Evolutionary conservation across 2,888 invertebrate genomes (phyloP), one percentile per base, ranked within the genome.

Genomic region (Macaria liturata): DNA sequence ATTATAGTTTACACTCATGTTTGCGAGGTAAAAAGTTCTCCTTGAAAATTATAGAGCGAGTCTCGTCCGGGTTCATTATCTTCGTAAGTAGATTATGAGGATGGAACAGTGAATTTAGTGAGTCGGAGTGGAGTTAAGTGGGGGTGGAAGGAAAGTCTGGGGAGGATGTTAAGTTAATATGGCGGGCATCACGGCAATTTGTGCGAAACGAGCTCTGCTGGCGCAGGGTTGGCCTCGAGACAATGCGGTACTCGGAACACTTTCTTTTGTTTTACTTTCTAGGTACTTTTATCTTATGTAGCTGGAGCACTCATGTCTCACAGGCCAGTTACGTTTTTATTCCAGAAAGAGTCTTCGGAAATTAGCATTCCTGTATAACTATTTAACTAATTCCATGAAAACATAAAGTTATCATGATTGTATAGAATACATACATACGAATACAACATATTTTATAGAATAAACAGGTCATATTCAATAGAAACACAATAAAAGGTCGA

Each of bases 111-210:
- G 75, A 80, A 77, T 76, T 81, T 76, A 76, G 72, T 70, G 72
- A 72, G 69, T 70, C 61, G 68, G 70, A 78, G 74, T 74, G 71
- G 48, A 59, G 59, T 52, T 55, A 60, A 60, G 59, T 56, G 52
- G 51, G 55, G 59, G 59, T 60, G 55, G 55, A 55, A 51, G 55
- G 59, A 73, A 75, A 73, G 69, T 68, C 72, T 71, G 68, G 75
- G 78, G 78, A 75, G 76, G 80, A 82, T 80, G 81, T 79, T 88
- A 88, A 89, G 88, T 87, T 87, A 89, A 89, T 89, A 88, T 86
- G 86, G 86, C 83, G 83, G 85, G 87, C 86, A 88, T 88, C 86
- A 84, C 81, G 84, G 86, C 86, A 91, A 90, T 91, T 91, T 90
- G 88, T 86, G 84, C 84, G 84, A 88, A 89, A 87, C 83, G 87